These are phyloP conservation scores for Chrysaora quinquecirrha DNA, from an alignment of 30 jellyfish, hydroid and myxozoan species.

Conservation along the genomic window DNA sequence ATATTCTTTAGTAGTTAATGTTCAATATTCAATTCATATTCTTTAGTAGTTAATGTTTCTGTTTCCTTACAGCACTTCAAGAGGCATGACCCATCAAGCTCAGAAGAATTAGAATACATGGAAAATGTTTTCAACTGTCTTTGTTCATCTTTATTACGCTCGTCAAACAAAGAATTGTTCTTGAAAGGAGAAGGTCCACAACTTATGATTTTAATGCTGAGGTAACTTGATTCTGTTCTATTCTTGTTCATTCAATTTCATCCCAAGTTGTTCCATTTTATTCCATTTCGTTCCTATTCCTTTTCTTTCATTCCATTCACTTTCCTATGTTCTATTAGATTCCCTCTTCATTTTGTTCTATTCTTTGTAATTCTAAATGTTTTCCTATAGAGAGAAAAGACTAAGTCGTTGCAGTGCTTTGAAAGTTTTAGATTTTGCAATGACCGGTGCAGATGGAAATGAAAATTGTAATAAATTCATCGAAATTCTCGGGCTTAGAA, in stretches of 20 bases:
- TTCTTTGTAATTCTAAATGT: no score
- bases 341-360: no score
- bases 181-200: slow-evolving; percentile 98
- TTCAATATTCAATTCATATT: no score
- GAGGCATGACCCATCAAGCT: slow-evolving; percentile 80
- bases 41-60: no score
- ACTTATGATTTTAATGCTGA: slow-evolving; percentile 94
- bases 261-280: no score
- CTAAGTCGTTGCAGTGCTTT: slow-evolving; percentile 92
- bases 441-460: slow-evolving; percentile 97
- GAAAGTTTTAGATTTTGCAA: slow-evolving; percentile 89
- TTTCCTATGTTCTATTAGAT: no score
- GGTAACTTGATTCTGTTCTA: no score
- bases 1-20: no score
- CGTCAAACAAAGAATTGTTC: slow-evolving; percentile 88
- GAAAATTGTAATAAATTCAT: slow-evolving; percentile 90
- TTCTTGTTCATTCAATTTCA: no score
- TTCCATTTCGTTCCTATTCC: no score
- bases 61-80: slow-evolving; percentile 82
- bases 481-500: slow-evolving; percentile 92
- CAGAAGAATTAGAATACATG: slow-evolving; percentile 96
- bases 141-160: slow-evolving; percentile 85
- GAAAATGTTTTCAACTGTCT: slow-evolving; percentile 94
- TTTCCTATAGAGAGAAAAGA: slow-evolving; percentile 81
- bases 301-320: no score